Evolutionary conservation across 2,888 invertebrate genomes (phyloP).

Genomic region (Erpobdella octoculata): DNA sequence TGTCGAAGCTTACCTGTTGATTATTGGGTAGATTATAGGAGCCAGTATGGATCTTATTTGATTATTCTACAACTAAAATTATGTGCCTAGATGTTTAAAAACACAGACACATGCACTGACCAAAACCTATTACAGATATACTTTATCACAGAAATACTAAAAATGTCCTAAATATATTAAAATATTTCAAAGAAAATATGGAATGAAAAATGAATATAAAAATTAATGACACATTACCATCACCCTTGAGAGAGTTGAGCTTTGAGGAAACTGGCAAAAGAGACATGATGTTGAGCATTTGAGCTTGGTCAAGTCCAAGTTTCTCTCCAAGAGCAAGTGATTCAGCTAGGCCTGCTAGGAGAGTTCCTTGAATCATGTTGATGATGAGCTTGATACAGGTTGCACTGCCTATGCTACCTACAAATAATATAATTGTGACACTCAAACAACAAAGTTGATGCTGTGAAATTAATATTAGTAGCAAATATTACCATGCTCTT

Average conservation of each 20-base stretch:
- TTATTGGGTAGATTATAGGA: no score
- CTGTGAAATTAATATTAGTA: no score
- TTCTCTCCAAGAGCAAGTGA: slow-evolving; percentile 86
- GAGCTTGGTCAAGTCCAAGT: slow-evolving; percentile 75
- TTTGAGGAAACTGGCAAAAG: slow-evolving; percentile 75
- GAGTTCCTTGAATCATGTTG: slow-evolving; percentile 78
- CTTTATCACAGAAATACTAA: no score
- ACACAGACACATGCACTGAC: no score
- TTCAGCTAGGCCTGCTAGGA: slow-evolving; percentile 80
- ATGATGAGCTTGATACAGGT: slow-evolving; percentile 88
- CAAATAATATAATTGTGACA: background rate
- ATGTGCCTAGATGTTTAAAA: no score
- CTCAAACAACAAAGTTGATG: background rate
- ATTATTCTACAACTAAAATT: no score
- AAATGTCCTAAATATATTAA: no score
- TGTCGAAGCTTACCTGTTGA: no score
- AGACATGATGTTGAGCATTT: slow-evolving; percentile 78
- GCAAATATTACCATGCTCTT: no score
- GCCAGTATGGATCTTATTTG: no score
- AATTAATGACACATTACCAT: slow-evolving; percentile 56
- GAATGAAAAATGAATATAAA: background rate
- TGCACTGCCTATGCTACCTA: slow-evolving; percentile 83
- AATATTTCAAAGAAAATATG: background rate
- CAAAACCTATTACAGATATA: no score
- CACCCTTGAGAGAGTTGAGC: slow-evolving; percentile 73